Percentiles rank a stretch among this genome's conserved stretches.
These are phyloP conservation scores for Lates calcarifer DNA, from an alignment of 2,113 vertebrate genomes.

Conservation along the genomic window DNA sequence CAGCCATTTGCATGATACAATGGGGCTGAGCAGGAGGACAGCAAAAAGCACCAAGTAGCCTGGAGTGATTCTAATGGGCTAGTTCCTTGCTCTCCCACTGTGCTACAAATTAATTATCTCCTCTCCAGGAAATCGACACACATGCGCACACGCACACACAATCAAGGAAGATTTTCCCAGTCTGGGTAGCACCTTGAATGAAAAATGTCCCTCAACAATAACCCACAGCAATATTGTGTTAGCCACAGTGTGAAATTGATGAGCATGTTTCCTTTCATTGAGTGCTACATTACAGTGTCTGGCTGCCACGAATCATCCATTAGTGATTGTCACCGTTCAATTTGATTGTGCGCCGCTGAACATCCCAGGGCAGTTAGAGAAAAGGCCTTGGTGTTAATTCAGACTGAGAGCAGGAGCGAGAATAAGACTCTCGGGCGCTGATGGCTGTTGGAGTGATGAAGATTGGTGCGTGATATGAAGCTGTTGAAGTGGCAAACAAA, in stretches of 20 bases:
- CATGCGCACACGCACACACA: conserved; percentile 29
- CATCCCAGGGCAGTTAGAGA: conserved; percentile 77
- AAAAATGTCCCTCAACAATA: conserved; percentile 82
- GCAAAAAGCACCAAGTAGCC: conserved; percentile 71
- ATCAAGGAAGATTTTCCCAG: conserved; percentile 65
- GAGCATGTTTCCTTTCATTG: conserved; percentile 83
- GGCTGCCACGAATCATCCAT: conserved; percentile 80
- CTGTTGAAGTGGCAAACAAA: conserved; percentile 62
- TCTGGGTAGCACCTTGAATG: conserved; percentile 78
- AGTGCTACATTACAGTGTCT: conserved; percentile 79
- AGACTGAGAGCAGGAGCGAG: conserved; percentile 68
- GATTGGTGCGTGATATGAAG: conserved; percentile 72
- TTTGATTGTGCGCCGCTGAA: conserved; percentile 75
- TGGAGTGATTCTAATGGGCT: conserved; percentile 79
- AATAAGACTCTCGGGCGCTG: conserved; percentile 67
- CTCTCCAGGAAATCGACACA: conserved; percentile 70
- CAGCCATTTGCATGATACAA: conserved; percentile 66
- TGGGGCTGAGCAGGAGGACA: conserved; percentile 66
- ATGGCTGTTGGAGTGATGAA: conserved; percentile 70
- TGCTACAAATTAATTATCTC: conserved; percentile 83
- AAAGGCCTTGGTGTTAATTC: conserved; percentile 77
- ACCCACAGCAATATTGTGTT: conserved; percentile 83
- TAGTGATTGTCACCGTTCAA: conserved; percentile 83
- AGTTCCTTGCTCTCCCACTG: conserved; percentile 72
- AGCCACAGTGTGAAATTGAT: conserved; percentile 83